Conservation (phyloP, 1,140 invertebrate genomes). For the Pseudomyrmex pallidus region DNA sequence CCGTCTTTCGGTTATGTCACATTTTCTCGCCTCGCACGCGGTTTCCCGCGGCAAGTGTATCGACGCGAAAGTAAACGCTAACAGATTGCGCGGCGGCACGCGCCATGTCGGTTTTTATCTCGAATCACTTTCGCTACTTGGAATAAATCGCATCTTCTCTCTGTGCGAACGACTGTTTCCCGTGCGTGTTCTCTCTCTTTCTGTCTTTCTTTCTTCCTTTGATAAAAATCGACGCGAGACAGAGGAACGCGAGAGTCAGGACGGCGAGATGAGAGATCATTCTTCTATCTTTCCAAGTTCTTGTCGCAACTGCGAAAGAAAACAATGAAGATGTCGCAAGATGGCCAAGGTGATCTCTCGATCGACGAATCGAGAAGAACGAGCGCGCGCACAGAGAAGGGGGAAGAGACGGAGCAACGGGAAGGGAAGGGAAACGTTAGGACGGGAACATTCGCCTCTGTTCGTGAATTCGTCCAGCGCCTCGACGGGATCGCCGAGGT, state of each 20-base stretch:
- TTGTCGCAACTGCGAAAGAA: neutral
- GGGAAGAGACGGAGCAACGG: neutral
- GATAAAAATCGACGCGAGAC: neutral
- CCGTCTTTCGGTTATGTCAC: too few relatives aligned
- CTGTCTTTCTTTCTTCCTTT: neutral
- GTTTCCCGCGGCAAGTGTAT: too few relatives aligned
- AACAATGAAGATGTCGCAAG: conserved; percentile 23
- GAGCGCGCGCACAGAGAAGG: too few relatives aligned
- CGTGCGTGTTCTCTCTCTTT: neutral
- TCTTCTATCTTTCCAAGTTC: neutral
- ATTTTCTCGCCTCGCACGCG: too few relatives aligned
- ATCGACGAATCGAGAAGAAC: conserved; percentile 59
- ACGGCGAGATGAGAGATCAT: neutral
- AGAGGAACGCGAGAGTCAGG: neutral
- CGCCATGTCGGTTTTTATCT: conserved; percentile 30
- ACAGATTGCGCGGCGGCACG: conserved; percentile 3
- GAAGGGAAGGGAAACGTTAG: conserved; percentile 61
- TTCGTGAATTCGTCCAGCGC: conserved; percentile 40
- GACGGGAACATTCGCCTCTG: conserved; percentile 52
- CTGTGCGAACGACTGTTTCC: too few relatives aligned
- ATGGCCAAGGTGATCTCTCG: conserved; percentile 61
- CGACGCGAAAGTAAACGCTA: neutral
- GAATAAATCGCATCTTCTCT: neutral
- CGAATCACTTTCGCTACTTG: conserved; percentile 5
- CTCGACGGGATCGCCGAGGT: conserved; percentile 54